Evolutionary conservation across 37 sponge, comb jelly and placozoan genomes (phyloP).

Genomic region (Agelas oroides): DNA sequence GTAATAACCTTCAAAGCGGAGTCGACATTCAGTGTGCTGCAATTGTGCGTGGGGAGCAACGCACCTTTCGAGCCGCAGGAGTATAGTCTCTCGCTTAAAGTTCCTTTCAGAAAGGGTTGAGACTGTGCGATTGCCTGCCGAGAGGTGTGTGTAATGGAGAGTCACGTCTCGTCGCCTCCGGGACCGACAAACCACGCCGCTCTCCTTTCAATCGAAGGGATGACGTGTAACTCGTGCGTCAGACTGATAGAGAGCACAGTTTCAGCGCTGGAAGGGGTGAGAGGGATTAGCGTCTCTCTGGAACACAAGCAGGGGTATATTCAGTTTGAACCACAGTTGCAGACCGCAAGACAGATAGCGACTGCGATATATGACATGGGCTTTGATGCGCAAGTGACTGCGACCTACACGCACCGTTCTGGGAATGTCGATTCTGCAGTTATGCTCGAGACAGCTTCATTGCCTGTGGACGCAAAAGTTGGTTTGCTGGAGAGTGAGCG

Average conservation of each 20-base stretch:
- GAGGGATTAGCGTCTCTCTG: constrained; percentile 62
- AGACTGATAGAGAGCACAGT: constrained; percentile 71
- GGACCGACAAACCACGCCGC: constrained; percentile 53
- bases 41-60: too few relatives aligned
- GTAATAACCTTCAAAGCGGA: too few relatives aligned
- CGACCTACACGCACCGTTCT: neutral
- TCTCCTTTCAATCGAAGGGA: too few relatives aligned
- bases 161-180: too few relatives aligned
- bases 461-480: neutral
- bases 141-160: too few relatives aligned
- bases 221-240: constrained; percentile 89
- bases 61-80: too few relatives aligned
- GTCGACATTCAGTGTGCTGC: too few relatives aligned
- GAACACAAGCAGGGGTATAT: constrained; percentile 64
- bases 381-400: constrained; percentile 67
- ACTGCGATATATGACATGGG: constrained; percentile 79
- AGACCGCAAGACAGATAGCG: constrained; percentile 18
- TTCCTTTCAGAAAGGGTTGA: too few relatives aligned
- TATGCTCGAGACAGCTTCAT: neutral
- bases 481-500: too few relatives aligned
- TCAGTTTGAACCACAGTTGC: constrained; percentile 22
- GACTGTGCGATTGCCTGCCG: too few relatives aligned
- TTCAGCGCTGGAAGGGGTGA: constrained; percentile 13
- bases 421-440: neutral
- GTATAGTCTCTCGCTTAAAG: too few relatives aligned